A percentile compares a stretch with the other conserved stretches of the same genome.
Evolutionary conservation across 2,113 vertebrate genomes (phyloP).

Genomic region (Apodemus sylvaticus): DNA sequence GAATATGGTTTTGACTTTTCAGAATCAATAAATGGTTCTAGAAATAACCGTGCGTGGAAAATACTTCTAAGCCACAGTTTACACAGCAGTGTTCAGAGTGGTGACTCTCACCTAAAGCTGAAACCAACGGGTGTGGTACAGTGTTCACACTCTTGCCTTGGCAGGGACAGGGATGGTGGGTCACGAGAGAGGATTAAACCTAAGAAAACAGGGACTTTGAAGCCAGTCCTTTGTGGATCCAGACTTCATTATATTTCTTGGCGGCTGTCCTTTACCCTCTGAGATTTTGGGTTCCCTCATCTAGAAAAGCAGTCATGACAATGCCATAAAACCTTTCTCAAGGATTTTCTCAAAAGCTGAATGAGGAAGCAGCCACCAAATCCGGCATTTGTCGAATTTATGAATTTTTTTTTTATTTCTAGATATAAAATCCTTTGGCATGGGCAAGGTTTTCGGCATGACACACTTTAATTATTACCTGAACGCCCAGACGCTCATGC

Average conservation of each 20-base stretch:
- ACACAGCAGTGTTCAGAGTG: not conserved
- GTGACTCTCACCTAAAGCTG: not conserved
- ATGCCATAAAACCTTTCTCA: not conserved
- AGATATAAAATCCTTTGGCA: not conserved
- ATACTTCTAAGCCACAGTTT: not conserved
- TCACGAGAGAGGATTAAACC: not conserved
- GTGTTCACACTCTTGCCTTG: not conserved
- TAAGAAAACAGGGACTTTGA: not conserved
- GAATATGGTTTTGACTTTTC: constrained; percentile 31
- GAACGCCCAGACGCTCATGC: not conserved
- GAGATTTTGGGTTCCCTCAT: not conserved
- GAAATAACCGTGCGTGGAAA: not conserved
- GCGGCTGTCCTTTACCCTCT: not conserved
- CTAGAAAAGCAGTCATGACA: not conserved
- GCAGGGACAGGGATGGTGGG: not conserved
- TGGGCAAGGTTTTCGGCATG: not conserved
- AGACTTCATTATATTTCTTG: not conserved
- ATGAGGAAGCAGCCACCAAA: not conserved
- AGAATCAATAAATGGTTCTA: not conserved
- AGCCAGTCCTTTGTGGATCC: not conserved
- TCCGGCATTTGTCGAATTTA: not conserved
- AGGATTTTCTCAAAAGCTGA: not conserved
- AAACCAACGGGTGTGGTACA: not conserved
- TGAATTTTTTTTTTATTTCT: not conserved
- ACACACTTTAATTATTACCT: not conserved